phyloP scores from a whole-genome alignment of 2,113 vertebrate species.

The Pelecanoides urinatrix region DNA sequence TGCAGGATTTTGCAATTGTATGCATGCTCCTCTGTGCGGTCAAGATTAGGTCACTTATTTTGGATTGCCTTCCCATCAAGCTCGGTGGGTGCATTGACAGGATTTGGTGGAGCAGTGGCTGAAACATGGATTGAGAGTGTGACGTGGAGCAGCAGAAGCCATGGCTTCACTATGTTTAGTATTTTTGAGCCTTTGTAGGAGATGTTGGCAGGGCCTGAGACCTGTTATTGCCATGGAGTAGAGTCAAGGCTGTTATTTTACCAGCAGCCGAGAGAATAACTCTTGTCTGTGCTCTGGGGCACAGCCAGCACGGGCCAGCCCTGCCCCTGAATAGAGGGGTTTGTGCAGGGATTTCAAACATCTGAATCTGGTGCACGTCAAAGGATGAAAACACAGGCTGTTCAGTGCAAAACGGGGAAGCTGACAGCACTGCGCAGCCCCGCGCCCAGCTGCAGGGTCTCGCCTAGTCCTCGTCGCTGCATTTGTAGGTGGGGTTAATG shows the following conservation, averaged over 20 bases:
- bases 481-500: slow-evolving; percentile 38
- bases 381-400: not conserved
- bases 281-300: not conserved
- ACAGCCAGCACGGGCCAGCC: not conserved
- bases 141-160: not conserved
- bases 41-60: not conserved
- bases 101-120: not conserved
- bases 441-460: accelerated
- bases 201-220: not conserved
- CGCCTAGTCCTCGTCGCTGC: not conserved
- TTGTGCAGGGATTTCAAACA: not conserved
- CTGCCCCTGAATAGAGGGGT: not conserved
- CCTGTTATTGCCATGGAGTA: not conserved
- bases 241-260: not conserved
- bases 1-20: not conserved
- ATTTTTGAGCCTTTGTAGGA: not conserved
- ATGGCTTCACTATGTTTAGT: not conserved
- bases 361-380: not conserved
- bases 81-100: not conserved
- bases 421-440: not conserved
- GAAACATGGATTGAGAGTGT: not conserved
- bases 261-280: not conserved
- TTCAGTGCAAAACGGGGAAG: not conserved
- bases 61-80: not conserved
- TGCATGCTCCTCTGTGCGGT: accelerated